Evolutionary conservation across 1,140 invertebrate genomes (phyloP).

Genomic region (Megalopta genalis): DNA sequence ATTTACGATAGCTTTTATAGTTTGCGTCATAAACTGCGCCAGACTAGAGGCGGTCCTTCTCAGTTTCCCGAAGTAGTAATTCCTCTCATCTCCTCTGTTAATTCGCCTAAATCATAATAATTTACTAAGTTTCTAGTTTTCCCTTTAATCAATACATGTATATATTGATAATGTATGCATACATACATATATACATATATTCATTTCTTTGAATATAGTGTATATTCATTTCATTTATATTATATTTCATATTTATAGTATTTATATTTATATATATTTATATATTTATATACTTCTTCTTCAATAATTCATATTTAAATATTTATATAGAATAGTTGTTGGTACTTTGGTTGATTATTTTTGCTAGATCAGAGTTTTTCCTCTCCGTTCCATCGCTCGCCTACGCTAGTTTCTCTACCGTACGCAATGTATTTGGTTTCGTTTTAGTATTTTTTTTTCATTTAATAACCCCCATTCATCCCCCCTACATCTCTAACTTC

Average conservation of each 20-base stretch:
- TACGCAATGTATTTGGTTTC: constrained; percentile 47
- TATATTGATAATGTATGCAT: constrained; percentile 41
- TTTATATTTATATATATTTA: constrained; percentile 66
- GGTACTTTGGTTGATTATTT: constrained; percentile 75
- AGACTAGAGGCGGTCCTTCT: constrained; percentile 47
- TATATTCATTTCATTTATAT: constrained; percentile 61
- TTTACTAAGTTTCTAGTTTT: constrained; percentile 74
- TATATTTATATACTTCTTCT: constrained; percentile 65
- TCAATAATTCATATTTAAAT: constrained; percentile 64
- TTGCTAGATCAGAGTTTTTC: constrained; percentile 71
- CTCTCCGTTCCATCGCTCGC: constrained; percentile 69
- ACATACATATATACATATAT: constrained; percentile 42
- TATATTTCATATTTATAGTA: constrained; percentile 59
- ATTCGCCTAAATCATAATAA: constrained; percentile 75
- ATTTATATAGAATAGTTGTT: constrained; percentile 67
- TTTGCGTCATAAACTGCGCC: constrained; percentile 43
- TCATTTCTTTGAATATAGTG: constrained; percentile 60
- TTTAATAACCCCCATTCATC: background rate
- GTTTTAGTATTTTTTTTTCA: background rate
- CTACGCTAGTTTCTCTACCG: constrained; percentile 59
- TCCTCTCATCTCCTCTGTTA: constrained; percentile 56
- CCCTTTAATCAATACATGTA: constrained; percentile 66
- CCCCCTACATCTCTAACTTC: background rate
- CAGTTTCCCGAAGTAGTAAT: constrained; percentile 59
- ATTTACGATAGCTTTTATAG: constrained; percentile 33